Base-by-base conservation (phyloP, 2,888 invertebrate species). In the Rhingia rostrata region DNA sequence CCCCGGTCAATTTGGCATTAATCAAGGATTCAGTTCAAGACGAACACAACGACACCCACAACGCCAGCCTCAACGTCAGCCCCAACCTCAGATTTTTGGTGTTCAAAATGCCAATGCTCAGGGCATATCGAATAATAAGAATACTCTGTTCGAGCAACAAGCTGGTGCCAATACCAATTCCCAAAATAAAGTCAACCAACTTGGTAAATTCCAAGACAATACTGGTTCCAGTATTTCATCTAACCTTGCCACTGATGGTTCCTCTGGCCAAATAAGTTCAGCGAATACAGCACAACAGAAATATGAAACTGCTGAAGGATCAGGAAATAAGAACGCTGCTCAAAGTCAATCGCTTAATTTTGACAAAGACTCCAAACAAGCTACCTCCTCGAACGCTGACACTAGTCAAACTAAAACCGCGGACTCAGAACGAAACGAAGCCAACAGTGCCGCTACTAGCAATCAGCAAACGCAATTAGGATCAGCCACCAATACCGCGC, bases 261-360 rank as follows among this genome's bases (percentile, higher is more conserved):
- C 83, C 61, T 88, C 89, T 4, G 91, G 91, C 0, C 91, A 91
- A 77, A 74, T 91, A 9, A 90, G 89, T 84, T 88, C 91, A 0
- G 90, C 91, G 6, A 91, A 91, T 79, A 89, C 89, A 0, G 88
- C 89, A n/a, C 89, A 90, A n/a, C 87, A 89, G 74, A 87, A 61
- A 14, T 87, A 85, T n/a, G 66, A 88, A 14, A 88, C 83, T 4
- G 87, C 54, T 4, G 82, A 74, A 9, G 89, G 88, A 7, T 87
- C 66, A 0, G 88, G 87, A 12, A 87, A 83, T 4, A 87, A 87
- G 49, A 90, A 91, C 61, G 87, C 86, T 9, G 90, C 90, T 1
- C 91, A 91, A 86, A 90, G 91, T 67, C 91, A 91, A 70, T 86
- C 90, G 0, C 86, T 91, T 0, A 91, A 91, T 80, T 91, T 90